Evolutionary conservation across 2,888 invertebrate species (phyloP), one percentile per base, ranked within the genome.

Genomic region (Onchidella celtica): DNA sequence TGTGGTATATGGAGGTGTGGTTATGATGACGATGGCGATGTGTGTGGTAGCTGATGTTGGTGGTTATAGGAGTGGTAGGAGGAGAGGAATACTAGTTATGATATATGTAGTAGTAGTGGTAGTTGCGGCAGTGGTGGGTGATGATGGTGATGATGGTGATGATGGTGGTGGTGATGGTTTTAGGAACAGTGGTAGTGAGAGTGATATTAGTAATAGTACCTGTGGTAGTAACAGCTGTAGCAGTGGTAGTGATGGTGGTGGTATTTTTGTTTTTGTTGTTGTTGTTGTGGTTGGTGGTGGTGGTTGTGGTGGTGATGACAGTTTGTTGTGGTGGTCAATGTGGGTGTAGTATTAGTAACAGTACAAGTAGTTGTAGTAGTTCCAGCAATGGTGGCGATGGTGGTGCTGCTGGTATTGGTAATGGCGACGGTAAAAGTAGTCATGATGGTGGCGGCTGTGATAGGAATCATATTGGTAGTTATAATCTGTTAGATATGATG

Each of bases 51-150:
- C n/a, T n/a, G n/a, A n/a, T n/a, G n/a, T n/a, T 66, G 29, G 66
- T 66, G 29, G 66, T 66, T 27, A 29, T 32, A 66, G 66, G n/a
- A 66, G 66, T 66, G 32, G 66, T 66, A 66, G 66, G n/a, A 66
- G 66, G 17, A 32, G 66, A 36, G 36, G 69, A 36, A 69, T 34
- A 36, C 32, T 21, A 21, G 36, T 34, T 34, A 6, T 34, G 36
- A 4, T 36, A 34, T 34, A n/a, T n/a, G 36, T 69, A 32, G 9
- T 36, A 34, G 69, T 34, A 14, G 9, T 32, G n/a, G 63, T 63
- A 63, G 14, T 32, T 3, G 66, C 14, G 4, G 66, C 14, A 14
- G 66, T 11, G 6, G 66, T 66, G 17, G 66, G 24, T 66, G 32
- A 21, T 38, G 36, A 21, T 69, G 27, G 32, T 69, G 21, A 17